Conservation (phyloP, 2,888 invertebrate species). For the Heliconius cydno region DNA sequence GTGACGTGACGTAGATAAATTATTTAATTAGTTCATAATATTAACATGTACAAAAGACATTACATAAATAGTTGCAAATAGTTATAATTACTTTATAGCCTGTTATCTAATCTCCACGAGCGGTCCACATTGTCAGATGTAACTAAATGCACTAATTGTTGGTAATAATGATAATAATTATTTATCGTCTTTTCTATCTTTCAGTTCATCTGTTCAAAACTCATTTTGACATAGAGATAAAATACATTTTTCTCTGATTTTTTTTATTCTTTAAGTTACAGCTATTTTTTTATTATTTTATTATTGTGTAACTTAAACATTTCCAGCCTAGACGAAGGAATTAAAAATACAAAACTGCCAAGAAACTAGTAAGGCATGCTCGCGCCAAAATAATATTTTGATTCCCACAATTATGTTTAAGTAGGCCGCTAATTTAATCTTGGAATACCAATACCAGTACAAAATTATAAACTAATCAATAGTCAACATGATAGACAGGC, state of each 20-base stretch:
- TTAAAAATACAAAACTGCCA: constrained; percentile 25
- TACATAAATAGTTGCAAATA: background rate
- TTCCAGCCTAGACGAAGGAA: constrained; percentile 36
- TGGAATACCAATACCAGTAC: constrained; percentile 1
- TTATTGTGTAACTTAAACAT: background rate
- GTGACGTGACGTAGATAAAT: too few relatives aligned
- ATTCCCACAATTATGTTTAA: constrained; percentile 31
- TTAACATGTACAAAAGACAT: background rate
- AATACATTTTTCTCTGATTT: background rate
- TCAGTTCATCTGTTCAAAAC: too few relatives aligned
- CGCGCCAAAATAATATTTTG: constrained; percentile 41
- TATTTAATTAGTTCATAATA: background rate
- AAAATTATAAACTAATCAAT: background rate
- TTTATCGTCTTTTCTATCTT: background rate
- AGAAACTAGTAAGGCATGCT: constrained; percentile 32
- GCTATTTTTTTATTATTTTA: background rate
- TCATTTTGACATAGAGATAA: background rate
- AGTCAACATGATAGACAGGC: background rate
- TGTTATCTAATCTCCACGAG: background rate
- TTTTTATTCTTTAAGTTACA: background rate
- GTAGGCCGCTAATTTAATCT: constrained; percentile 16
- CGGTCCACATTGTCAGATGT: background rate
- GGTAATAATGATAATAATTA: background rate
- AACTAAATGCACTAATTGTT: background rate
- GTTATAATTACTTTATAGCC: background rate